Evolutionary conservation across 1,140 invertebrate species (phyloP), one percentile per base, ranked within the genome.

Genomic region (Trachymyrmex septentrionalis): DNA sequence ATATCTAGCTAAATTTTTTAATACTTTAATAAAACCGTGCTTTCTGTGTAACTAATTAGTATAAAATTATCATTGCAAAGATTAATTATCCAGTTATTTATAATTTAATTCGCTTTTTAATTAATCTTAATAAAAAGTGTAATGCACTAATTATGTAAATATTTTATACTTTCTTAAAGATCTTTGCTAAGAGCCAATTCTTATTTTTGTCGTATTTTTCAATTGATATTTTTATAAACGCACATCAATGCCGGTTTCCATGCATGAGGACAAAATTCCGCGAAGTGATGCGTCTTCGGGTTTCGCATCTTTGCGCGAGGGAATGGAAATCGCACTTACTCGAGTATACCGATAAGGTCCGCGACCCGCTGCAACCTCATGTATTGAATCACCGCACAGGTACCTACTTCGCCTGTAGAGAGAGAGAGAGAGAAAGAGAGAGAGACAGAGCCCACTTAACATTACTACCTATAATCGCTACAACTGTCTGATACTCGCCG

Each of bases 361-460:
- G 67, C 86, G 88, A 90, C 88, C 88, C 24, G 89, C 34, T 50
- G 88, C 72, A 84, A 55, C 88, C 78, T 75, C 86, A 86, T 81
- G 86, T 76, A 87, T 89, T 85, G 78, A 64, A 85, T 85, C 86
- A 63, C 34, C 53, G 85, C 50, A 10, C 38, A n/a, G 61, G 14
- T 77, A 76, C 44, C 73, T 87, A 87, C 86, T 85, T 86, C 67
- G 78, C 59, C 84, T 76, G 34, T 71, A 88, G n/a, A n/a, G n/a
- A n/a, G n/a, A n/a, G n/a, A n/a, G n/a, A n/a, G n/a, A n/a, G n/a
- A n/a, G n/a, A n/a, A n/a, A n/a, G n/a, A n/a, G n/a, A n/a, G n/a
- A n/a, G n/a, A n/a, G n/a, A n/a, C n/a, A n/a, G n/a, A n/a, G 75
- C 84, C 76, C 88, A 81, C 69, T 89, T 86, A 89, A 89, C 69